Evolutionary conservation across 2,888 invertebrate species (phyloP).

Genomic region (Amphipoea lucens): DNA sequence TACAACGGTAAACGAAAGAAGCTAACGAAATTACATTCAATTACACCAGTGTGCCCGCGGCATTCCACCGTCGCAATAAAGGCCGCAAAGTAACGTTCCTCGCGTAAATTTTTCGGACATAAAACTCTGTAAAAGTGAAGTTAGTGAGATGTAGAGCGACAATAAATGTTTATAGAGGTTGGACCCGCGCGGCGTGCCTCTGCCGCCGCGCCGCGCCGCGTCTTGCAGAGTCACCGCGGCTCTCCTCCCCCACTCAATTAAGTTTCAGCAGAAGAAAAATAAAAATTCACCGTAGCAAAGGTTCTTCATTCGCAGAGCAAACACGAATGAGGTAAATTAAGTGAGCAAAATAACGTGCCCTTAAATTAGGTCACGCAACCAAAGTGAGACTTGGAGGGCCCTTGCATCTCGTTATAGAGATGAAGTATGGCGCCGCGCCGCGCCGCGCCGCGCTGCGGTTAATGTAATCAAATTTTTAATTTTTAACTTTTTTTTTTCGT

Average conservation of each 20-base stretch:
- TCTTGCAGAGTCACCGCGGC: conserved; percentile 66
- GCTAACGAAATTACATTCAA: conserved; percentile 90
- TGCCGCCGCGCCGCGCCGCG: conserved; percentile 47
- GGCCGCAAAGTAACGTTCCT: conserved; percentile 81
- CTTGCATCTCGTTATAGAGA: conserved; percentile 78
- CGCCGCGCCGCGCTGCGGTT: conserved; percentile 65
- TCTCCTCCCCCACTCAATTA: conserved; percentile 81
- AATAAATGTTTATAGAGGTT: conserved; percentile 88
- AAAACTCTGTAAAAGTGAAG: conserved; percentile 89
- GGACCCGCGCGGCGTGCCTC: conserved; percentile 49
- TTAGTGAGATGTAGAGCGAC: conserved; percentile 89
- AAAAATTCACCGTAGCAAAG: conserved; percentile 78
- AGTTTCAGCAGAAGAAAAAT: conserved; percentile 82
- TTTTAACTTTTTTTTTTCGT: conserved; percentile 78
- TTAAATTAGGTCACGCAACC: conserved; percentile 86
- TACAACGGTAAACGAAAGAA: conserved; percentile 88
- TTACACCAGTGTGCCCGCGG: conserved; percentile 84
- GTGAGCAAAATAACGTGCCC: conserved; percentile 86
- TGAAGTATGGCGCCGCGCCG: conserved; percentile 72
- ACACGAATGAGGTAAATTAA: conserved; percentile 89
- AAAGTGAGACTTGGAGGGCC: conserved; percentile 78
- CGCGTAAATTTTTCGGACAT: conserved; percentile 90
- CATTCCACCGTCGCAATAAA: conserved; percentile 87
- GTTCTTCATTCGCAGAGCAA: conserved; percentile 85
- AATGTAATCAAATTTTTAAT: conserved; percentile 85